These are phyloP conservation scores for Steromphala cineraria DNA, from an alignment of 2,888 invertebrate genomes.

Conservation along the genomic window DNA sequence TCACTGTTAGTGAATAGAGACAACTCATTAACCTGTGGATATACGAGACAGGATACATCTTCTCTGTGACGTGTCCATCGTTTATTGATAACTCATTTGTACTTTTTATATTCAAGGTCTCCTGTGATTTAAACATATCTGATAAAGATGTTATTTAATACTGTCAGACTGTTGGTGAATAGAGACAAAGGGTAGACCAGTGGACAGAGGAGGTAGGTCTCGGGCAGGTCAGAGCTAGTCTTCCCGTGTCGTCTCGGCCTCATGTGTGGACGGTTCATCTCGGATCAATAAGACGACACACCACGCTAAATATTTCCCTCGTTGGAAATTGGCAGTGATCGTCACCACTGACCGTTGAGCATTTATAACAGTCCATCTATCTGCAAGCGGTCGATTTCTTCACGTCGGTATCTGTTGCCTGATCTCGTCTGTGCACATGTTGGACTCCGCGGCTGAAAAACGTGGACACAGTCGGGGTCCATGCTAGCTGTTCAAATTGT, in stretches of 20 bases:
- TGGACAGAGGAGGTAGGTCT: background rate
- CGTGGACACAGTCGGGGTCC: background rate
- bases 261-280: background rate
- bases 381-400: background rate
- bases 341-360: background rate
- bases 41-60: too few relatives aligned
- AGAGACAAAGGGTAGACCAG: background rate
- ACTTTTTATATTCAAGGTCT: too few relatives aligned
- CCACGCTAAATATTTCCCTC: background rate
- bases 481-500: background rate
- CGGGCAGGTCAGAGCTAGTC: background rate
- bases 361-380: background rate
- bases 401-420: background rate
- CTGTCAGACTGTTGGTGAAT: too few relatives aligned
- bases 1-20: too few relatives aligned
- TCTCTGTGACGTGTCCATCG: too few relatives aligned
- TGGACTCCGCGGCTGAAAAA: background rate
- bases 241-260: background rate
- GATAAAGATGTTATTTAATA: too few relatives aligned
- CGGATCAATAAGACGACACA: background rate
- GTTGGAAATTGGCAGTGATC: background rate
- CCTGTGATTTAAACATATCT: too few relatives aligned
- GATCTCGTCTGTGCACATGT: background rate
- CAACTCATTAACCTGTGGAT: too few relatives aligned
- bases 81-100: too few relatives aligned